A percentile compares a stretch with the other conserved stretches of the same genome.
Evolutionary conservation across 37 sponge, comb jelly and placozoan species (phyloP).

Genomic region (Tethya wilhelma): DNA sequence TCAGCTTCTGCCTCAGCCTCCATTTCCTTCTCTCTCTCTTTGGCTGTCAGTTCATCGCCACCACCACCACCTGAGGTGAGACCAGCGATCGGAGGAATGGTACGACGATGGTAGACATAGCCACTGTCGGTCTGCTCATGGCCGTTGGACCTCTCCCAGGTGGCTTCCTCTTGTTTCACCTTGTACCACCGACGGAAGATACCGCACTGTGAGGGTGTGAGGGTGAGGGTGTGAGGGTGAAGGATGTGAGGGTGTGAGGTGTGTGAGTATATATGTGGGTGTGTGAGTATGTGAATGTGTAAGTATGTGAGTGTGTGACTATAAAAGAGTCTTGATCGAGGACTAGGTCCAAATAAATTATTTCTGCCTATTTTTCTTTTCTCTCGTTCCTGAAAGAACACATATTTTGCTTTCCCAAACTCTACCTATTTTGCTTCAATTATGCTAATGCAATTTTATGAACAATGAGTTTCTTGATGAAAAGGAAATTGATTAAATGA

Average conservation of each 20-base stretch:
- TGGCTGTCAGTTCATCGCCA: neutral
- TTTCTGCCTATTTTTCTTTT: too few species aligned
- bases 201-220: conserved; percentile 33
- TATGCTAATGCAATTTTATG: too few species aligned
- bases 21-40: neutral
- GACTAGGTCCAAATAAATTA: too few species aligned
- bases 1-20: conserved; percentile 25
- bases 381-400: too few species aligned
- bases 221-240: too few species aligned
- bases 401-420: too few species aligned
- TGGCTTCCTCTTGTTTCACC: neutral
- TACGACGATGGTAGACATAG: conserved; percentile 1
- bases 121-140: conserved; percentile 17
- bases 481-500: too few species aligned
- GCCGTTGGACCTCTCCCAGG: neutral
- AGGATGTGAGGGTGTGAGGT: too few species aligned
- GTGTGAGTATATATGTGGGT: too few species aligned
- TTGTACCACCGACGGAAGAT: conserved; percentile 44
- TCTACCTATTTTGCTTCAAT: too few species aligned
- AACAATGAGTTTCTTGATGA: too few species aligned
- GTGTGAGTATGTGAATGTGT: too few species aligned
- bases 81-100: conserved; percentile 40
- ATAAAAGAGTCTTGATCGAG: neutral
- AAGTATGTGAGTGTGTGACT: neutral
- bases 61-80: conserved; percentile 10